Percentiles rank a stretch among this genome's conserved stretches.
phyloP scores from a whole-genome alignment of 2,113 vertebrate genomes.

The Alligator sinensis region DNA sequence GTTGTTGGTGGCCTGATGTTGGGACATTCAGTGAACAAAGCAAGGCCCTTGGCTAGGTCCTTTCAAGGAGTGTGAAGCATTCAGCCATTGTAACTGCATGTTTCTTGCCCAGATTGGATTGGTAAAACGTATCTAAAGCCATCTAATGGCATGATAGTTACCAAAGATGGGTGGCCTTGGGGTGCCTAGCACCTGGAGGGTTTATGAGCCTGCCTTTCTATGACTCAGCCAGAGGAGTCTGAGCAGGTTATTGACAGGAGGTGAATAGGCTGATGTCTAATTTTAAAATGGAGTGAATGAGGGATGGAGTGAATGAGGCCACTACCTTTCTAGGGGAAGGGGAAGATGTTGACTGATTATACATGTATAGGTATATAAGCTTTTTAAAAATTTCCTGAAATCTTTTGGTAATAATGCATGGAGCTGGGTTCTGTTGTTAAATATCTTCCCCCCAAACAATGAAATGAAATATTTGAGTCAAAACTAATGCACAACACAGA shows the following conservation, averaged over 20 bases:
- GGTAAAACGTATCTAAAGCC: background rate
- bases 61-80: background rate
- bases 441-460: background rate
- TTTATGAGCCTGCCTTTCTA: background rate
- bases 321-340: background rate
- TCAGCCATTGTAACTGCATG: background rate
- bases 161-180: rapidly evolving
- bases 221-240: background rate
- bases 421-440: background rate
- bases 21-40: background rate
- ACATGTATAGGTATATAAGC: background rate
- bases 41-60: background rate
- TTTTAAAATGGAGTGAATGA: background rate
- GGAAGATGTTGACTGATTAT: background rate
- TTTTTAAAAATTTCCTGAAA: background rate
- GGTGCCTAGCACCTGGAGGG: background rate
- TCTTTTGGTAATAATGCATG: rapidly evolving
- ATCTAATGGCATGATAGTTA: rapidly evolving
- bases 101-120: background rate
- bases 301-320: background rate
- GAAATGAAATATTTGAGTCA: background rate
- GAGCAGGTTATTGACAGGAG: background rate
- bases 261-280: background rate
- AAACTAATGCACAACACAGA: background rate
- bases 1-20: background rate